These are phyloP conservation scores for Zeugodacus cucurbitae DNA, from an alignment of 1,140 invertebrate species.

Conservation along the genomic window DNA sequence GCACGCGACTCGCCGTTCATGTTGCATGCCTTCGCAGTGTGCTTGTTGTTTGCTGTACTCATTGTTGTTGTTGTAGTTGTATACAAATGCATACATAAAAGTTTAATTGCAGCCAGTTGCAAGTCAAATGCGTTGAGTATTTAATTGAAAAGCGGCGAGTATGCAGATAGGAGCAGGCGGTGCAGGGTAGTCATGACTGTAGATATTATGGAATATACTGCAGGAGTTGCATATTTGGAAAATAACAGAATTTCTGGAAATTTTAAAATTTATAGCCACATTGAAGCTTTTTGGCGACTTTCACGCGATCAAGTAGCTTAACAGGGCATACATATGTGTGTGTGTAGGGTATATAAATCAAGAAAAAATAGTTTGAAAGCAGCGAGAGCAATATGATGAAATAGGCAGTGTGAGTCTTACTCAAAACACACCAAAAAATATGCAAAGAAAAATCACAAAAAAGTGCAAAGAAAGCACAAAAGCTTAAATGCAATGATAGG, in stretches of 20 bases:
- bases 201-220: neutral
- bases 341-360: neutral
- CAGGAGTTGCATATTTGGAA: neutral
- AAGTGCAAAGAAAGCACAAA: neutral
- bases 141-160: neutral
- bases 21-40: neutral
- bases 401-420: neutral
- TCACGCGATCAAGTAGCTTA: neutral
- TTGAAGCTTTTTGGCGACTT: neutral
- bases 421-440: neutral
- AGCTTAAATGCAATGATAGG: neutral
- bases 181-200: neutral
- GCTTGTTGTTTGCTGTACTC: neutral
- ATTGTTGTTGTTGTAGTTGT: neutral
- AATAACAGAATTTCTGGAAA: neutral
- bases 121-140: slow-evolving; percentile 13
- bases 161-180: neutral
- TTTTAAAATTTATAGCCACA: slow-evolving; percentile 10
- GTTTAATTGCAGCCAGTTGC: slow-evolving; percentile 8
- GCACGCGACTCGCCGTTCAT: neutral
- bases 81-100: neutral
- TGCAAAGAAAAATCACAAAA: neutral
- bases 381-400: neutral
- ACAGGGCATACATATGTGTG: neutral
- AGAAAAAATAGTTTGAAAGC: neutral